Evolutionary conservation across 1,140 invertebrate genomes (phyloP), one percentile per base, ranked within the genome.

Genomic region (Oreohelix idahoensis): DNA sequence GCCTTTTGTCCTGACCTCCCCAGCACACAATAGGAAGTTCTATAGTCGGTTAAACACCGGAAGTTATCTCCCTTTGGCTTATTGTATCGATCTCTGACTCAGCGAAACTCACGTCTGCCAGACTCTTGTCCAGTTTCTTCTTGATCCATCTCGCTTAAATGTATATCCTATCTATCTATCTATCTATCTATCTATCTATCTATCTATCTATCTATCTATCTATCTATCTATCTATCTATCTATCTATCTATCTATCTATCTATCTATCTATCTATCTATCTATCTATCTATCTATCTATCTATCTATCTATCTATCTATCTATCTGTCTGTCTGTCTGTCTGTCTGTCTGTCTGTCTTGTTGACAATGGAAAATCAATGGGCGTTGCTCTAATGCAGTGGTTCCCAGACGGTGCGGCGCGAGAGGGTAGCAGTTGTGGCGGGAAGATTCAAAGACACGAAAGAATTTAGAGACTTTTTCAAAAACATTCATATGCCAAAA

Each of bases 211-310:
- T 66, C 63, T 66, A 32, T 66, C 63, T n/a, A 66, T 35, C 36
- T 74, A 74, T 42, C 71, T 74, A 39, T 42, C 71, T 39, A 39
- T 42, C 71, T 74, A 39, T 42, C 71, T 74, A 39, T 42, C 38
- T 74, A 11, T 42, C 71, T 74, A 42, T 42, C 71, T 74, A 11
- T 42, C 71, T 74, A 11, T 42, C 71, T 74, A 23, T 36, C 70
- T 71, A 39, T 42, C 71, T 66, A 11, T 74, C 71, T 74, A 2
- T 42, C 42, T 74, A 17, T 42, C 17, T 74, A 23, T 42, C 71
- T 42, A 15, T 35, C 63, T 32, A 17, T 23, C 63, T 66, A 17
- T 13, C 29, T 32, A 17, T 23, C 29, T 35, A 17, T 23, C 63
- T 17, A 32, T 32, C 63, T 66, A 32, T 17, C 35, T 26, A 11